phyloP scores from a whole-genome alignment of 1,140 invertebrate species.

The Eueides isabella region DNA sequence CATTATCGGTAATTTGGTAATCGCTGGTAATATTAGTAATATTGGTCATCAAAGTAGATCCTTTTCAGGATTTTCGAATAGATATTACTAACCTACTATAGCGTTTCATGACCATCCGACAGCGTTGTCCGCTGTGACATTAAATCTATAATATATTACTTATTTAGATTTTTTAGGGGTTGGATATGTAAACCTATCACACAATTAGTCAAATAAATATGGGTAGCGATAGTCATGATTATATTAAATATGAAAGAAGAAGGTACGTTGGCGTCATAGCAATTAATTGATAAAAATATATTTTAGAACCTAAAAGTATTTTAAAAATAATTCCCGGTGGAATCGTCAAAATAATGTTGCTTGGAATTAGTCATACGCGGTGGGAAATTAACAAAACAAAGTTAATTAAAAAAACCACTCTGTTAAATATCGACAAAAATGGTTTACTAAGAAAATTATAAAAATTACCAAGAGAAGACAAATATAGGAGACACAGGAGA shows the following conservation, averaged over 20 bases:
- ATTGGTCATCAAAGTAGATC: background rate
- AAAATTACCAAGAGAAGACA: background rate
- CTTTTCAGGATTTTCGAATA: background rate
- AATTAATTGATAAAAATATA: background rate
- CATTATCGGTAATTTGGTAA: background rate
- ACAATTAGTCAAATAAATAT: constrained; percentile 27
- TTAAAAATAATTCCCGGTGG: no score
- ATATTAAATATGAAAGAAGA: background rate
- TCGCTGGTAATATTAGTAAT: background rate
- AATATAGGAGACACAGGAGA: background rate
- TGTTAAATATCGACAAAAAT: no score
- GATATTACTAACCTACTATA: background rate
- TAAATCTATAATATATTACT: background rate
- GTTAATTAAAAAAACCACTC: no score
- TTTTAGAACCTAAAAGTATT: no score
- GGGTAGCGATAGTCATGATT: background rate
- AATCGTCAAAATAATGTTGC: no score
- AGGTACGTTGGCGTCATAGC: background rate
- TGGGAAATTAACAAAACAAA: no score
- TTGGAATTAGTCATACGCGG: no score
- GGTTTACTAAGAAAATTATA: background rate
- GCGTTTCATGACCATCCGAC: background rate
- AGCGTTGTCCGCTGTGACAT: background rate
- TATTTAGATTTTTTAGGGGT: background rate
- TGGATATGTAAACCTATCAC: constrained; percentile 43